phyloP scores from a whole-genome alignment of 2,113 vertebrate species.

The Tor tambroides region DNA sequence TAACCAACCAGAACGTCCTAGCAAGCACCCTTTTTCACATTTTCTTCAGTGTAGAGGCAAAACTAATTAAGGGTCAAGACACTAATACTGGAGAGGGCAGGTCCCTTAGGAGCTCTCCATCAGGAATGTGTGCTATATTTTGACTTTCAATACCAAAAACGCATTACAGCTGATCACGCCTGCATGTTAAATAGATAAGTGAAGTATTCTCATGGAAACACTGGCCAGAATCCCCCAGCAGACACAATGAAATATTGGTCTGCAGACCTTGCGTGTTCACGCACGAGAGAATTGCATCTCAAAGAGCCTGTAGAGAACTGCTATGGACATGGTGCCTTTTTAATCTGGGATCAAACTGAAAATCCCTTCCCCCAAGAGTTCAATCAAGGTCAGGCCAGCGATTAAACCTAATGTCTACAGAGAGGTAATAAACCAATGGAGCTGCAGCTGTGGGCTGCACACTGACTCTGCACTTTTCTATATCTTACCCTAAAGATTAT shows the following conservation, averaged over 20 bases:
- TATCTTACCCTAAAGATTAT: not conserved
- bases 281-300: conserved; percentile 33
- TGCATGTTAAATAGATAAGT: not conserved
- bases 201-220: not conserved
- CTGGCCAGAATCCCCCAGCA: not conserved
- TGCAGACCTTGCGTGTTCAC: not conserved
- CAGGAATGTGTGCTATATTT: not conserved
- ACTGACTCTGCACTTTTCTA: conserved; percentile 14
- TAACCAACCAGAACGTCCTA: not conserved
- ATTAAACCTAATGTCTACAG: conserved; percentile 73
- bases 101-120: not conserved
- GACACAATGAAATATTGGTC: not conserved
- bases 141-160: conserved; percentile 1
- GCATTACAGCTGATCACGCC: not conserved
- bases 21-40: not conserved
- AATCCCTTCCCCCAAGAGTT: conserved; percentile 76
- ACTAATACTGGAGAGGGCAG: not conserved
- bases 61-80: not conserved
- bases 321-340: conserved; percentile 73
- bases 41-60: not conserved
- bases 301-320: conserved; percentile 63
- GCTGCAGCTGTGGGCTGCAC: conserved; percentile 11
- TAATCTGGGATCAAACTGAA: conserved; percentile 82
- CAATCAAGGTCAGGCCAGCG: conserved; percentile 76
- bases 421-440: conserved; percentile 60